A percentile compares a stretch with the other conserved stretches of the same genome.
Evolutionary conservation across 2,113 vertebrate species (phyloP).

Genomic region (Phrynocephalus versicolor): DNA sequence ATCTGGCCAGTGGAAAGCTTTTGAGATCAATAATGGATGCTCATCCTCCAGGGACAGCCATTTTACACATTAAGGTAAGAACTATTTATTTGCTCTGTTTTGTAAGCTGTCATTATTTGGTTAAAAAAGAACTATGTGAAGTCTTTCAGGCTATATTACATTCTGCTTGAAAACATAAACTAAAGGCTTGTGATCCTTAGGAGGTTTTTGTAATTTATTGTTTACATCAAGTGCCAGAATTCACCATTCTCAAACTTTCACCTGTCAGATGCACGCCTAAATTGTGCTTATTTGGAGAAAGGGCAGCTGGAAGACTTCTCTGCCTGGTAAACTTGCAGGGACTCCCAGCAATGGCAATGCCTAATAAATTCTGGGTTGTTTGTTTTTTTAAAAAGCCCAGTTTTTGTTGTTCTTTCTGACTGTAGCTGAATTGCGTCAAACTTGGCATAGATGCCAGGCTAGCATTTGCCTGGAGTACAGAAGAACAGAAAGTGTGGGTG

Average conservation of each 20-base stretch:
- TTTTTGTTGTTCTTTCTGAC: not conserved
- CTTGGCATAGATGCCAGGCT: not conserved
- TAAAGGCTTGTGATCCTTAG: too few relatives aligned
- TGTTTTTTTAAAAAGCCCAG: too few relatives aligned
- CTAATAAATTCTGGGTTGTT: not conserved
- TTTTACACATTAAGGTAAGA: slow-evolving; percentile 94
- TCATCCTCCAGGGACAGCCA: slow-evolving; percentile 94
- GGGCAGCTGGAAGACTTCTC: too few relatives aligned
- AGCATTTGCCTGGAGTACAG: not conserved
- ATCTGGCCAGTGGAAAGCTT: slow-evolving; percentile 95
- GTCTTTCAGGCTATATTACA: not conserved
- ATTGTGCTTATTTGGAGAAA: too few relatives aligned
- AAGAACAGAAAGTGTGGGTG: not conserved
- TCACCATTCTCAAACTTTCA: too few relatives aligned
- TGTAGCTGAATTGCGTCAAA: not conserved
- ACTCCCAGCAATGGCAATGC: too few relatives aligned
- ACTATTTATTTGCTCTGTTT: not conserved
- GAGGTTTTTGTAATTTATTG: too few relatives aligned
- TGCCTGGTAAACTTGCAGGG: too few relatives aligned
- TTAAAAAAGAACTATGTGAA: not conserved
- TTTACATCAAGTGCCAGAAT: too few relatives aligned
- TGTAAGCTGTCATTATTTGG: not conserved
- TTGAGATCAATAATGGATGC: slow-evolving; percentile 95
- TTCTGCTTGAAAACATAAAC: too few relatives aligned
- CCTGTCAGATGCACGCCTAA: too few relatives aligned